Percentiles rank a stretch among this genome's conserved stretches.
Evolutionary conservation across 2,888 invertebrate genomes (phyloP).

Genomic region (Spicauda simplicius): DNA sequence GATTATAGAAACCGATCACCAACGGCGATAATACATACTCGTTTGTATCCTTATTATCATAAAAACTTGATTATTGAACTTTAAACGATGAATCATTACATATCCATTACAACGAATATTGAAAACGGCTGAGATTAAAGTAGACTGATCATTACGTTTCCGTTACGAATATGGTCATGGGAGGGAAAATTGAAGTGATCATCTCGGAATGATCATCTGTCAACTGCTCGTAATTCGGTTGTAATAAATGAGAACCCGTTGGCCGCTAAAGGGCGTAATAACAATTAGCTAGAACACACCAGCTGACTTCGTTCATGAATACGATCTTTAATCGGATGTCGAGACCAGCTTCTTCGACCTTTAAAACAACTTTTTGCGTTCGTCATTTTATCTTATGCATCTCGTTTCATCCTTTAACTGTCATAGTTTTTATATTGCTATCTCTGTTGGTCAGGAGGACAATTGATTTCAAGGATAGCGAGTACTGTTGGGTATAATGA

Average conservation of each 20-base stretch:
- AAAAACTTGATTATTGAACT: constrained; percentile 3
- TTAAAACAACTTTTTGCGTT: constrained; percentile 12
- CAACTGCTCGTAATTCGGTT: background rate
- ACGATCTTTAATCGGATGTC: constrained; percentile 21
- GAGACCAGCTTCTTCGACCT: constrained; percentile 25
- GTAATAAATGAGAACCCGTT: background rate
- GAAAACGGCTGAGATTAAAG: background rate
- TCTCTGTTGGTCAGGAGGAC: constrained; percentile 22
- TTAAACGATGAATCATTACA: background rate
- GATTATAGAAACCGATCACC: background rate
- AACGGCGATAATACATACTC: background rate
- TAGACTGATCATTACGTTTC: background rate
- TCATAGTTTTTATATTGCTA: constrained; percentile 3
- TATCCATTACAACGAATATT: constrained; percentile 5
- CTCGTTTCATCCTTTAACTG: constrained; percentile 22
- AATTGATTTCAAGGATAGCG: constrained; percentile 28
- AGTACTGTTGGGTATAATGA: constrained; percentile 16
- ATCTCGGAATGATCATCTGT: background rate
- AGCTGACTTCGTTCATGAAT: constrained; percentile 7
- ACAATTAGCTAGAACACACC: constrained; percentile 11
- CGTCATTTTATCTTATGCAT: constrained; percentile 6
- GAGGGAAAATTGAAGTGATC: background rate
- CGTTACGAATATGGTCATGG: background rate
- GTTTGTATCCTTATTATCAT: background rate
- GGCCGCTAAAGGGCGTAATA: background rate